Base-by-base conservation (phyloP, 2,797 vertebrate genomes). In the Anguilla pacifica region DNA sequence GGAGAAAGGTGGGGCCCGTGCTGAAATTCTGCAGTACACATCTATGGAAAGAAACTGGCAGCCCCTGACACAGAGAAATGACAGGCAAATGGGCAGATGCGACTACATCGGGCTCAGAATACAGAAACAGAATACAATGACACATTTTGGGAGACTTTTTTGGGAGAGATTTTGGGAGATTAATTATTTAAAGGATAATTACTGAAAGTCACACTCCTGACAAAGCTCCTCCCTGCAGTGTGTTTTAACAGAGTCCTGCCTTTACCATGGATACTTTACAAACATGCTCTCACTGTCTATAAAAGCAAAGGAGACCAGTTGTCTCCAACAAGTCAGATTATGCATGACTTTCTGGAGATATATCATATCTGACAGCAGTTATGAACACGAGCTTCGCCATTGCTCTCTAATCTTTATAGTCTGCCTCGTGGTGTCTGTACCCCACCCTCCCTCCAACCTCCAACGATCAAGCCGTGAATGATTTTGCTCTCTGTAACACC, bases 151-250 rank as follows among this genome's bases (percentile, higher is more conserved):
- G n/a, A n/a, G n/a, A n/a, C n/a, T n/a, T n/a, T n/a, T n/a, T n/a
- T n/a, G n/a, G n/a, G n/a, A n/a, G n/a, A n/a, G n/a, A n/a, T n/a
- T n/a, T n/a, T n/a, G n/a, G n/a, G n/a, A n/a, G 17, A 49, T 51
- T 49, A 49, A 46, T 79, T 46, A 79, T 39, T 79, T 11, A 77
- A 17, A 77, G 39, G 72, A 77, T 43, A 79, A 79, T 43, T 79
- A 46, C 96, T 96, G 93, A 95, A 95, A 95, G 93, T 92, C 95
- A 94, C 94, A 43, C 31, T 43, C 7, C 67, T 72, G 1, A 31
- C n/a, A 31, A 72, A 72, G 9, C 28, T 72, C 72, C 31, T 77
- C 7, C 72, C 67, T 28, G 3, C 31, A 35, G 11, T 74, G 70
- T 35, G n/a, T 67, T 74, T 74, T 74, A 74, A 74, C 4, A 39